Evolutionary conservation across 2,113 vertebrate species (phyloP).

Genomic region (Potamarius usumacintae): DNA sequence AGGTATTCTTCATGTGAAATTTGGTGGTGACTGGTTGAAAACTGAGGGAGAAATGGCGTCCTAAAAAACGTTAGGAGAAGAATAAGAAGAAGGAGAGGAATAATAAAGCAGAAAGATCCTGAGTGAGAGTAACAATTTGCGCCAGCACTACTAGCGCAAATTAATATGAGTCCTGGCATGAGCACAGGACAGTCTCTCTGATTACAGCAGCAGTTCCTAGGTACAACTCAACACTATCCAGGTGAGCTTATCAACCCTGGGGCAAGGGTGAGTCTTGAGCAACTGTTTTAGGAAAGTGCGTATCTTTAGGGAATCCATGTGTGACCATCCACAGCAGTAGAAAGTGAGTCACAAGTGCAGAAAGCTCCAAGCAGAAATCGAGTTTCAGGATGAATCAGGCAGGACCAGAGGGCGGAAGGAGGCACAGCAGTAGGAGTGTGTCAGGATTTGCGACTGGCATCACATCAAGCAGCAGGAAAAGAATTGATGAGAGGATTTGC

Average conservation of each 20-base stretch:
- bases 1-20: too few species aligned
- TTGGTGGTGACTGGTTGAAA: too few species aligned
- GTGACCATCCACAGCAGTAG: background rate
- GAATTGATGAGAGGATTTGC: background rate
- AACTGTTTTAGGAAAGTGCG: background rate
- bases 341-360: background rate
- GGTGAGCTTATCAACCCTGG: background rate
- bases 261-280: background rate
- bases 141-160: too few species aligned
- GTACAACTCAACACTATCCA: background rate
- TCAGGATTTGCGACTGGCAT: background rate
- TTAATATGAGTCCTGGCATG: background rate
- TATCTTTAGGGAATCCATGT: background rate
- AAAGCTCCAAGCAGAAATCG: constrained; percentile 3
- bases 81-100: too few species aligned
- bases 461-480: background rate
- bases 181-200: background rate
- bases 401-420: background rate
- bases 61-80: too few species aligned
- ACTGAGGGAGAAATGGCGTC: too few species aligned
- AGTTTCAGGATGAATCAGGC: background rate
- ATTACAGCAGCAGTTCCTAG: background rate
- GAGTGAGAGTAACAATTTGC: too few species aligned
- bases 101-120: too few species aligned
- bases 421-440: background rate